phyloP scores from a whole-genome alignment of 2,113 vertebrate genomes.

The Scomber japonicus region DNA sequence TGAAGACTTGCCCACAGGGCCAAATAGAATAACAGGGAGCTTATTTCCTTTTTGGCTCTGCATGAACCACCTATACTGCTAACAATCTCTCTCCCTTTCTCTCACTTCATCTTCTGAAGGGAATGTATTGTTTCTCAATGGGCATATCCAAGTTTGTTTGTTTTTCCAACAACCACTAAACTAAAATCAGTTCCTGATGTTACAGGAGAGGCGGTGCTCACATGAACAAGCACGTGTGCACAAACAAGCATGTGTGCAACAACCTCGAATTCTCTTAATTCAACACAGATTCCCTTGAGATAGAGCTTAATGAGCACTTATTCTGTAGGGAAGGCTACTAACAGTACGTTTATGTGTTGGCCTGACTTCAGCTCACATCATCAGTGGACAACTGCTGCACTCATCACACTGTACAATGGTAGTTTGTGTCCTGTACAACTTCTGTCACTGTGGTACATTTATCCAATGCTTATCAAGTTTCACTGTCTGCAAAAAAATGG shows the following conservation, averaged over 20 bases:
- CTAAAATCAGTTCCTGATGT: conserved; percentile 43
- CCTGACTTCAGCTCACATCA: conserved; percentile 20
- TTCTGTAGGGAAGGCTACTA: conserved; percentile 8
- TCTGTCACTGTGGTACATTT: conserved; percentile 15
- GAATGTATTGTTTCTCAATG: conserved; percentile 58
- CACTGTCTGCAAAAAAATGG: conserved; percentile 1
- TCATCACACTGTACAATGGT: conserved; percentile 1
- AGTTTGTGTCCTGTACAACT: conserved; percentile 20
- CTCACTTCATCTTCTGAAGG: conserved; percentile 34
- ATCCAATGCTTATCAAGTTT: conserved; percentile 1
- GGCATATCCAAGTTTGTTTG: conserved; percentile 21
- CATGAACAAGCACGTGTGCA: neutral
- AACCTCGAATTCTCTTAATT: conserved; percentile 54
- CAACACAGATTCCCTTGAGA: conserved; percentile 42
- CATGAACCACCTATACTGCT: conserved; percentile 36
- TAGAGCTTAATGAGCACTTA: conserved; percentile 24
- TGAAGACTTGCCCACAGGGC: conserved; percentile 53
- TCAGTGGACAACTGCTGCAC: conserved; percentile 41
- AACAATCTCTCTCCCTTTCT: conserved; percentile 17
- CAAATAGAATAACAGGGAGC: conserved; percentile 64
- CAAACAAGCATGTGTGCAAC: conserved; percentile 38
- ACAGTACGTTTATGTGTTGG: conserved; percentile 29
- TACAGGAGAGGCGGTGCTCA: conserved; percentile 3
- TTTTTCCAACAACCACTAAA: neutral
- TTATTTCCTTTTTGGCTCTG: conserved; percentile 63